Conservation (phyloP, 2,113 vertebrate genomes). For the Tapirus terrestris region DNA sequence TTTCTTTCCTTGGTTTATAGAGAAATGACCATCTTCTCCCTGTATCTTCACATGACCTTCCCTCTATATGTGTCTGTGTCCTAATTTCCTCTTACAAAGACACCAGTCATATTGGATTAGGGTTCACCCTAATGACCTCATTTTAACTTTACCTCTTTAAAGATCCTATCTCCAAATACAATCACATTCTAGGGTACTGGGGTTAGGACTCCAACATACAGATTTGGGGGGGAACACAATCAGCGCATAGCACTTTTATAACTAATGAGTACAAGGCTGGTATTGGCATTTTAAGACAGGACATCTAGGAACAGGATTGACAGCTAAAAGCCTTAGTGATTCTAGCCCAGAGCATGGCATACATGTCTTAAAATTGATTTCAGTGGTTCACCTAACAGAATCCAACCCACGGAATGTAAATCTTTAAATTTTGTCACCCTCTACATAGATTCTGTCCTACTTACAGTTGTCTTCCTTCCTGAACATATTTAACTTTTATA, state of each 20-base stretch:
- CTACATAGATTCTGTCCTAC: not conserved
- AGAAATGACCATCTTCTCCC: not conserved
- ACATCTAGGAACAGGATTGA: not conserved
- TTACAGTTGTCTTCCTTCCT: not conserved
- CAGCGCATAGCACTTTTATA: not conserved
- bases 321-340: not conserved
- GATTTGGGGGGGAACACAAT: not conserved
- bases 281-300: not conserved
- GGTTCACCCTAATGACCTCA: not conserved
- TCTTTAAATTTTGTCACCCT: not conserved
- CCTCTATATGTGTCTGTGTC: not conserved
- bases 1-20: not conserved
- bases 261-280: not conserved
- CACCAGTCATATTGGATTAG: not conserved
- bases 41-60: not conserved
- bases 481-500: not conserved
- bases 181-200: not conserved
- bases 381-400: not conserved
- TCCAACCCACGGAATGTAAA: not conserved
- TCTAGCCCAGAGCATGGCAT: not conserved
- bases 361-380: not conserved
- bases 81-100: not conserved
- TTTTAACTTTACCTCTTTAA: not conserved
- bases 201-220: not conserved
- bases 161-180: not conserved